Percentiles rank a stretch among this genome's conserved stretches.
Evolutionary conservation across 2,797 vertebrate species (phyloP).

Genomic region (Aplochiton taeniatus): DNA sequence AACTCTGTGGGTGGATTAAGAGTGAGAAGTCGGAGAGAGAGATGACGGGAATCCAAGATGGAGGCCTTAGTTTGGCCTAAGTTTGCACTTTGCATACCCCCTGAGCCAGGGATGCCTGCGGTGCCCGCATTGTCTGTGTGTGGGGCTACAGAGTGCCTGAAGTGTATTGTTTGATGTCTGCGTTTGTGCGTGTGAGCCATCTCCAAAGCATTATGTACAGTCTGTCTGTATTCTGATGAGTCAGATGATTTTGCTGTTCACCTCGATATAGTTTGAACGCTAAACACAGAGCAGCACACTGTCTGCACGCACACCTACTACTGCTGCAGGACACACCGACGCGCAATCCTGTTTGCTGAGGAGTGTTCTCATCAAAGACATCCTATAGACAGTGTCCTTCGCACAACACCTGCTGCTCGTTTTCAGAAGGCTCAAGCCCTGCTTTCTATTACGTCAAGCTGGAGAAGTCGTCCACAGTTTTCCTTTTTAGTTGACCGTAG

Average conservation of each 20-base stretch:
- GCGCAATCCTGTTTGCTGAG: too few species aligned
- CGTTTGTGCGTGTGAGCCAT: slow-evolving; percentile 22
- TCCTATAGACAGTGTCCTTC: too few species aligned
- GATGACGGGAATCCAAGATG: slow-evolving; percentile 19
- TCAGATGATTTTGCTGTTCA: slow-evolving; percentile 21
- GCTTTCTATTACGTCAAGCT: too few species aligned
- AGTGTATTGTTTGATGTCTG: slow-evolving; percentile 11
- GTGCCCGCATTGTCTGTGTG: slow-evolving; percentile 44
- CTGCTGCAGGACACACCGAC: too few species aligned
- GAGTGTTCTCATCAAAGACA: too few species aligned
- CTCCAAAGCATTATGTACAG: slow-evolving; percentile 29
- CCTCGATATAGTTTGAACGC: background rate
- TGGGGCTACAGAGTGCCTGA: background rate
- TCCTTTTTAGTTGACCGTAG: too few species aligned
- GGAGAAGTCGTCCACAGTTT: too few species aligned
- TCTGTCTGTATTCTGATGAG: slow-evolving; percentile 27
- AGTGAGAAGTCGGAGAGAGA: slow-evolving; percentile 17
- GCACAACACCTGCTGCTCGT: too few species aligned
- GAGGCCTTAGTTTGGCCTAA: slow-evolving; percentile 32
- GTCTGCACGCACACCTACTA: background rate
- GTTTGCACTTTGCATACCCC: slow-evolving; percentile 51
- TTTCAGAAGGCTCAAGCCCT: too few species aligned
- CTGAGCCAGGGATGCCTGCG: slow-evolving; percentile 52
- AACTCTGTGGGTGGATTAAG: background rate
- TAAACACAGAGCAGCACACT: background rate